A percentile compares a stretch with the other conserved stretches of the same genome.
phyloP scores from a whole-genome alignment of 1,140 invertebrate species.

The Cardiocondyla obscurior region DNA sequence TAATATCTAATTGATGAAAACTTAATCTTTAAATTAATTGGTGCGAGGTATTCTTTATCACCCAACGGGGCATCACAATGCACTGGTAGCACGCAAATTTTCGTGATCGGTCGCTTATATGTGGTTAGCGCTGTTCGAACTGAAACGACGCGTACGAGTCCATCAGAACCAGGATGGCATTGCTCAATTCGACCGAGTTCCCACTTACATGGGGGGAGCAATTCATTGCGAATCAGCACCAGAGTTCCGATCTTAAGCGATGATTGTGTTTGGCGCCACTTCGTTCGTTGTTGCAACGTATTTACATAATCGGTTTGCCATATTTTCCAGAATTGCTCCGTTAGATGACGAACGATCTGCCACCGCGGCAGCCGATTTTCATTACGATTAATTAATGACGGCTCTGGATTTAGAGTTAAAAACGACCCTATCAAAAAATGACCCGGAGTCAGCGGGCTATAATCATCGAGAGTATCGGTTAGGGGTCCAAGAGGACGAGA shows the following conservation, averaged over 20 bases:
- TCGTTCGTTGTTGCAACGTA: neutral
- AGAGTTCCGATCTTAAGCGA: neutral
- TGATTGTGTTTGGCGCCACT: neutral
- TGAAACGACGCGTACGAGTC: neutral
- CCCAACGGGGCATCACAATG: too few species aligned
- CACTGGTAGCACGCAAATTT: neutral
- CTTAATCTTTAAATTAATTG: too few species aligned
- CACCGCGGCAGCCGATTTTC: neutral
- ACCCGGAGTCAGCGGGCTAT: neutral
- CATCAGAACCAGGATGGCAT: neutral
- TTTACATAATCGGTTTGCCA: neutral
- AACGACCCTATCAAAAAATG: neutral
- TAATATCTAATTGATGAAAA: too few species aligned
- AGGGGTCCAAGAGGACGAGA: neutral
- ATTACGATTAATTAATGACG: accelerated
- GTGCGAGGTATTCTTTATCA: too few species aligned
- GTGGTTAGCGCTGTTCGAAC: neutral
- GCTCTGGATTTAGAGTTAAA: neutral
- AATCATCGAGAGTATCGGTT: neutral
- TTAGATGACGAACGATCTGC: neutral
- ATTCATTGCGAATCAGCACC: neutral
- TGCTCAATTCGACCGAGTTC: neutral
- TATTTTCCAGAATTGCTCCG: neutral
- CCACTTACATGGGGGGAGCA: neutral
- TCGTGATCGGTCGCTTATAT: neutral